phyloP scores from a whole-genome alignment of 2,113 vertebrate species.

The Menidia beryllina region DNA sequence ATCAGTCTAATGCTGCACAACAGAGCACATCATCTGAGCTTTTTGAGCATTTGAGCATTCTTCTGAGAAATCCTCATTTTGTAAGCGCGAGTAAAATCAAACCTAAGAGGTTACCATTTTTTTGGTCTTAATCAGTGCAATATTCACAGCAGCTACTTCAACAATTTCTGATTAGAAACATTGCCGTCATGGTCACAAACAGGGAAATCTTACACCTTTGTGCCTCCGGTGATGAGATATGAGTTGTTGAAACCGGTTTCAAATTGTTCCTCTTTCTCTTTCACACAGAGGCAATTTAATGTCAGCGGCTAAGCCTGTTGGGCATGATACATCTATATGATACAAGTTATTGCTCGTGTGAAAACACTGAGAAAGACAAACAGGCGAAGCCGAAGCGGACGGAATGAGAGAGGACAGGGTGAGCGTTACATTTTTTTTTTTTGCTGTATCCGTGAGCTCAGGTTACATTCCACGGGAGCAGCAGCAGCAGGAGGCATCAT shows the following conservation, averaged over 20 bases:
- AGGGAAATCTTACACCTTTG: slow-evolving; percentile 11
- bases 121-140: too few relatives aligned
- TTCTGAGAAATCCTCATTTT: slow-evolving; percentile 28
- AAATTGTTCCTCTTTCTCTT: slow-evolving; percentile 59
- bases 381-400: slow-evolving; percentile 20
- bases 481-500: slow-evolving; percentile 37
- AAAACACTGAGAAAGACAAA: slow-evolving; percentile 59
- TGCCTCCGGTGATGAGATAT: slow-evolving; percentile 39
- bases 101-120: not conserved
- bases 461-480: slow-evolving; percentile 36
- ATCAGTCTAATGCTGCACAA: slow-evolving; percentile 16
- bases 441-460: slow-evolving; percentile 8
- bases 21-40: slow-evolving; percentile 27
- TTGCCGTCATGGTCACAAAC: not conserved
- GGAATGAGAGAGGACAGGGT: slow-evolving; percentile 24
- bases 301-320: slow-evolving; percentile 34
- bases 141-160: too few relatives aligned
- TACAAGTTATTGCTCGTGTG: slow-evolving; percentile 27
- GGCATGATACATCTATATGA: slow-evolving; percentile 46
- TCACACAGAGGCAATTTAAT: slow-evolving; percentile 62
- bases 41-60: slow-evolving; percentile 2
- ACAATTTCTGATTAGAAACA: not conserved
- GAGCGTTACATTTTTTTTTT: slow-evolving; percentile 41
- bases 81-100: slow-evolving; percentile 1
- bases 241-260: slow-evolving; percentile 45